Evolutionary conservation across 1,140 invertebrate species (phyloP).

Genomic region (Drosophila truncata): DNA sequence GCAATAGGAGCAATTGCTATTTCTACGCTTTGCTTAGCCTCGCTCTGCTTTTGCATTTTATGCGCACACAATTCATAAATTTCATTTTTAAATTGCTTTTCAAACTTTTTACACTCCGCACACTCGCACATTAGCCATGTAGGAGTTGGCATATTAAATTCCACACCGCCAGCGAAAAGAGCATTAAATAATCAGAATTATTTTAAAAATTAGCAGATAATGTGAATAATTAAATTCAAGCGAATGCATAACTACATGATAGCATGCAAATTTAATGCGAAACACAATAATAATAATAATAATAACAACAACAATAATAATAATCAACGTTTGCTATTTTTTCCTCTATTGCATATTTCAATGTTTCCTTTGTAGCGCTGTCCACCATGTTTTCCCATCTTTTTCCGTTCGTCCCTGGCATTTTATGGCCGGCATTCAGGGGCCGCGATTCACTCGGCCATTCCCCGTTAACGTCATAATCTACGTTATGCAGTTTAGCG

Average conservation of each 20-base stretch:
- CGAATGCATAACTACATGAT: conserved; percentile 54
- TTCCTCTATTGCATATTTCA: conserved; percentile 46
- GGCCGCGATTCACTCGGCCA: conserved; percentile 63
- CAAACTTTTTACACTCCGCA: conserved; percentile 47
- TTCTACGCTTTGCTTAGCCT: conserved; percentile 31
- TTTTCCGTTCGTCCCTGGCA: conserved; percentile 8
- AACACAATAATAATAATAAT: conserved; percentile 39
- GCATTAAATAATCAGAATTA: conserved; percentile 50
- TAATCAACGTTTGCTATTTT: conserved; percentile 11
- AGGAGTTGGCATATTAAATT: conserved; percentile 47
- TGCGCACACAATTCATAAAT: conserved; percentile 73
- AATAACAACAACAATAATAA: conserved; percentile 30
- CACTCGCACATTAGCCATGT: conserved; percentile 12
- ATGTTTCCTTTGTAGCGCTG: conserved; percentile 41
- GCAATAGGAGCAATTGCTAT: conserved; percentile 45
- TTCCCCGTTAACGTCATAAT: conserved; percentile 77
- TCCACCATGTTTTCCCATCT: conserved; percentile 1
- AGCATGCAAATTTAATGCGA: conserved; percentile 55
- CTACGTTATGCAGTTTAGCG: conserved; percentile 80
- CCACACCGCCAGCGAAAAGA: conserved; percentile 5
- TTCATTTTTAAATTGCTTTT: conserved; percentile 69
- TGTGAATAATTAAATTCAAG: conserved; percentile 69
- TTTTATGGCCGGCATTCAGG: conserved; percentile 27
- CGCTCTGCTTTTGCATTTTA: conserved; percentile 54
- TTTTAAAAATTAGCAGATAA: conserved; percentile 68